Conservation (phyloP, 1,140 invertebrate genomes). For the Drosophila kohkoa region DNA sequence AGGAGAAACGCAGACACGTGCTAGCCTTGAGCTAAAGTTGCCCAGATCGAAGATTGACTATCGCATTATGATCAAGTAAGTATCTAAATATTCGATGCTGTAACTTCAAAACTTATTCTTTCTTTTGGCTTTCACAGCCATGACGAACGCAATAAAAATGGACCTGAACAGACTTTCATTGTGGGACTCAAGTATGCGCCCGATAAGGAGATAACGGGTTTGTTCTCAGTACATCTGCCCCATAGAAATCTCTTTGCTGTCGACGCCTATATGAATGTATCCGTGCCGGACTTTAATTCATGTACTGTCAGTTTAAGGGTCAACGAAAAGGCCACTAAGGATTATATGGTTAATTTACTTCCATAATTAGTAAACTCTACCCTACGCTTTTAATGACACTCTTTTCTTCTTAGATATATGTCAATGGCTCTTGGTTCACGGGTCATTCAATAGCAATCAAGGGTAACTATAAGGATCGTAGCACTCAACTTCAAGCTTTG, state of each 20-base stretch:
- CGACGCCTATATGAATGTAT: conserved; percentile 87
- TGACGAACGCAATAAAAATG: conserved; percentile 81
- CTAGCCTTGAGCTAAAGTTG: conserved; percentile 78
- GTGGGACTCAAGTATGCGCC: conserved; percentile 82
- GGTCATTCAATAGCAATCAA: conserved; percentile 89
- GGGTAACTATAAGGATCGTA: conserved; percentile 90
- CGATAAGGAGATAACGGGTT: conserved; percentile 87
- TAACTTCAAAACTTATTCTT: background rate
- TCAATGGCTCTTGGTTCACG: conserved; percentile 91
- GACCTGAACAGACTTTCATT: conserved; percentile 84
- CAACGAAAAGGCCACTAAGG: conserved; percentile 86
- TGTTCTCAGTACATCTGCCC: conserved; percentile 86
- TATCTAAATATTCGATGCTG: background rate
- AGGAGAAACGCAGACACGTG: conserved; percentile 82
- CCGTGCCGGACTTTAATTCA: conserved; percentile 87
- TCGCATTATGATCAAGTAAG: conserved; percentile 83
- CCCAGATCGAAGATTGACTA: conserved; percentile 85
- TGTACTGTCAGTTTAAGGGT: conserved; percentile 86
- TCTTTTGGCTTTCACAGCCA: conserved; percentile 50
- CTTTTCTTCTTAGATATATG: conserved; percentile 86
- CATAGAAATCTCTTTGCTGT: conserved; percentile 86
- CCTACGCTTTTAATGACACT: too few species aligned
- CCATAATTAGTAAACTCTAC: background rate
- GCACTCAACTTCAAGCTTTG: conserved; percentile 86
- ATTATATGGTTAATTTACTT: conserved; percentile 86